Conservation (phyloP, 23 tunicate genomes). For the Oikopleura vanhoeffeni region DNA sequence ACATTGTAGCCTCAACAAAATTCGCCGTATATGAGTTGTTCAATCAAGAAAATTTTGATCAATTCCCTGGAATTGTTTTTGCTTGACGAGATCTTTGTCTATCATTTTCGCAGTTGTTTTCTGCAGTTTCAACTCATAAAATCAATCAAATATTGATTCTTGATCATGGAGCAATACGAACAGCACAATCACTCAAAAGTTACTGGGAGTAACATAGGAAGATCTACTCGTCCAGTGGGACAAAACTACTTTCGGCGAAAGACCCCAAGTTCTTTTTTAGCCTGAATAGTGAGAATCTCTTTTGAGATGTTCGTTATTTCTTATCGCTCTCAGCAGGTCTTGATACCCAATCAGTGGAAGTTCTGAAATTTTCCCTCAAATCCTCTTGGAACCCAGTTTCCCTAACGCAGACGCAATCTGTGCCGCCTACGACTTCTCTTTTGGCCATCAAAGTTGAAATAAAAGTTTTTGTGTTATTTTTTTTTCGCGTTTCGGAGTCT, state of each 20-base stretch:
- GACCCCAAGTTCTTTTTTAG: background rate
- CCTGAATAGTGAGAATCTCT: background rate
- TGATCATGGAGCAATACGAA: background rate
- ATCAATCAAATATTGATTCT: background rate
- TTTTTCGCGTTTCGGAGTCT: background rate
- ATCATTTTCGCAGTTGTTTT: background rate
- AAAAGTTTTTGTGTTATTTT: background rate
- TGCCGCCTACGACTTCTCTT: background rate
- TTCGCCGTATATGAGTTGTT: no score
- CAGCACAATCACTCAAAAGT: background rate
- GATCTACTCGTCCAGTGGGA: background rate
- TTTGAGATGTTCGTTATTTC: background rate
- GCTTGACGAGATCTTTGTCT: background rate
- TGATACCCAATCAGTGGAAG: background rate
- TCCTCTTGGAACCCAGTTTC: background rate
- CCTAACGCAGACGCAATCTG: slow-evolving; percentile 1
- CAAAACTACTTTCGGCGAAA: background rate
- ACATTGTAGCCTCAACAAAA: no score
- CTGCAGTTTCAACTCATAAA: background rate
- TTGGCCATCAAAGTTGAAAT: background rate
- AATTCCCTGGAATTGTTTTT: no score
- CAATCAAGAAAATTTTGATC: no score
- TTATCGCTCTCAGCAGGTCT: background rate
- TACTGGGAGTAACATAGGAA: background rate
- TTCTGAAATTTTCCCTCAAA: background rate